Percentiles rank a stretch among this genome's conserved stretches.
Conservation (phyloP, 1,140 invertebrate genomes). For the Drosophila obscura region DNA sequence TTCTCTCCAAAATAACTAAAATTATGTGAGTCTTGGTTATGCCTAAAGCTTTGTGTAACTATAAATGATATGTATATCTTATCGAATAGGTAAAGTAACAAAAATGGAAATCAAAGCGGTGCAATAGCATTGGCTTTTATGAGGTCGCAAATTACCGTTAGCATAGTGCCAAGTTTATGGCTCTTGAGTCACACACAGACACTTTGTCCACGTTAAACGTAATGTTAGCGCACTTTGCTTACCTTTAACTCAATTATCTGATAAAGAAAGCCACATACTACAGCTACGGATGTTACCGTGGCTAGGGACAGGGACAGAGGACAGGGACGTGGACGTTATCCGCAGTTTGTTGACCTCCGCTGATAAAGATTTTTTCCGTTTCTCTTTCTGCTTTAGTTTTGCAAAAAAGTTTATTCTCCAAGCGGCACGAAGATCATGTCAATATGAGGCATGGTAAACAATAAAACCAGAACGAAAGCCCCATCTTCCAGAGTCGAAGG, state of each 20-base stretch:
- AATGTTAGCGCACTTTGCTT: conserved; percentile 44
- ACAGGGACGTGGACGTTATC: conserved; percentile 20
- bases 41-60: neutral
- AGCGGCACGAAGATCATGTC: conserved; percentile 69
- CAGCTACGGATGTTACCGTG: too few relatives aligned
- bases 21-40: too few relatives aligned
- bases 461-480: conserved; percentile 15
- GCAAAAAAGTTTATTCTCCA: conserved; percentile 60
- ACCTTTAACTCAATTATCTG: conserved; percentile 71
- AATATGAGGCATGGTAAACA: conserved; percentile 48
- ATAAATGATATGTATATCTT: neutral
- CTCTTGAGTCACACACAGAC: conserved; percentile 63
- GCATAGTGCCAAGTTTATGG: conserved; percentile 61
- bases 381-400: conserved; percentile 18
- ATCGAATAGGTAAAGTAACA: conserved; percentile 10
- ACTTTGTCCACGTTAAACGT: conserved; percentile 1
- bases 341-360: conserved; percentile 68
- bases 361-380: conserved; percentile 69
- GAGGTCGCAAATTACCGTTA: conserved; percentile 60
- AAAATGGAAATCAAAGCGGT: conserved; percentile 36
- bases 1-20: neutral
- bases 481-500: neutral
- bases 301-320: neutral
- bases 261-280: conserved; percentile 47
- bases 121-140: conserved; percentile 51